Evolutionary conservation across 2,888 invertebrate genomes (phyloP), one percentile per base, ranked within the genome.

Genomic region (Oeneis ivallda): DNA sequence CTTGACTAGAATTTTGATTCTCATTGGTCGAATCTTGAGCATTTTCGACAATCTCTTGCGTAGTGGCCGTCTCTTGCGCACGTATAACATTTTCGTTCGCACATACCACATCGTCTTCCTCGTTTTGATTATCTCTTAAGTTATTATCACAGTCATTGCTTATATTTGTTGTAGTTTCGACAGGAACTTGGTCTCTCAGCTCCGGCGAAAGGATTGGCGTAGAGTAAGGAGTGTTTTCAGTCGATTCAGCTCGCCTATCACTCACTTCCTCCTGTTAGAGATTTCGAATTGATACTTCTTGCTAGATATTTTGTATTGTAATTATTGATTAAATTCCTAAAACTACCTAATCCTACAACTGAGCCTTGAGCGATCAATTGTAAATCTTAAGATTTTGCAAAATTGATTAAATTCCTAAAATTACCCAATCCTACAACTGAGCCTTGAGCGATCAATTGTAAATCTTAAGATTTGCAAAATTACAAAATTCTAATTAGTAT

Each of bases 91-190:
- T 68, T 69, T 86, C 86, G 69, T 86, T 86, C 58, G 87, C 89
- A 77, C 90, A 89, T 2, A 89, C 89, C 45, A 90, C 93, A 76
- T 93, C 93, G 72, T 92, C 93, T 58, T 92, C 92, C 69, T 90
- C 92, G 62, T 77, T 76, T 72, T 79, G 78, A 74, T 84, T 86
- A 75, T 82, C 79, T 74, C 89, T 87, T 87, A 90, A 82, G 87
- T 85, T 87, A 88, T 73, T 89, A 91, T 92, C 91, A 91, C 91
- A 91, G 90, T 87, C 85, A 70, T 78, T 79, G 84, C 87, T 89
- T 86, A 86, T 79, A 80, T 86, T 87, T 62, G 90, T 86, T 84
- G 72, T 75, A 76, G 84, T 85, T 87, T 86, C 87, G 78, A 80
- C 85, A 87, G 68, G 56, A 47, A 37, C 63, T 49, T 68, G 66